Conservation (phyloP, 2,888 invertebrate genomes). For the Baronia brevicornis region DNA sequence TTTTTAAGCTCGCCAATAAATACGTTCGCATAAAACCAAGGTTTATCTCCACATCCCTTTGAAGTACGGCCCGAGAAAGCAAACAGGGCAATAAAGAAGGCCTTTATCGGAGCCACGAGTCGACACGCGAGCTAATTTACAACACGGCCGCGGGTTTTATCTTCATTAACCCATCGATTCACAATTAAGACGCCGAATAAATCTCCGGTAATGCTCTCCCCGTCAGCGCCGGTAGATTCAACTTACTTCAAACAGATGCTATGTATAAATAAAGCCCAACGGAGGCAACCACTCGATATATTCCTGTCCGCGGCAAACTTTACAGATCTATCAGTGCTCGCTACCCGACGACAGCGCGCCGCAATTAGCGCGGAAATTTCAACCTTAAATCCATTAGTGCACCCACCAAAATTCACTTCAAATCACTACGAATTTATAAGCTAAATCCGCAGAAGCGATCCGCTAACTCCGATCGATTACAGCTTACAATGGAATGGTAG, state of each 20-base stretch:
- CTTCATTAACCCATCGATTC: conserved; percentile 77
- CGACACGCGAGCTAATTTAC: conserved; percentile 76
- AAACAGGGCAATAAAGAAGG: conserved; percentile 75
- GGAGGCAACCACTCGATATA: conserved; percentile 75
- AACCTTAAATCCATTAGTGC: conserved; percentile 33
- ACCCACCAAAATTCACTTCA: neutral
- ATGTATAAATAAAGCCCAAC: conserved; percentile 75
- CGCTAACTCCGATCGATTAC: conserved; percentile 1
- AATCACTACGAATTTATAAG: neutral
- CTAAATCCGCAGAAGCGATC: neutral
- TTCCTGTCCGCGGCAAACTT: conserved; percentile 75
- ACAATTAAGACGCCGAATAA: conserved; percentile 76
- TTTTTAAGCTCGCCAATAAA: conserved; percentile 49
- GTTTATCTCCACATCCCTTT: conserved; percentile 70
- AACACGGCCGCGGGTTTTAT: conserved; percentile 74
- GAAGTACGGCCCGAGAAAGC: conserved; percentile 72
- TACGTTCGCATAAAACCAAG: conserved; percentile 67
- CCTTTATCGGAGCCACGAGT: conserved; percentile 73
- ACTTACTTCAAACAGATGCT: conserved; percentile 76
- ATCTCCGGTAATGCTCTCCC: conserved; percentile 73
- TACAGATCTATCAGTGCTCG: conserved; percentile 68
- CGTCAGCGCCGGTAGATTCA: conserved; percentile 70
- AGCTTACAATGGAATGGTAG: conserved; percentile 22
- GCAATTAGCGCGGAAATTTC: conserved; percentile 33
- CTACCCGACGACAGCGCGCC: conserved; percentile 45